Evolutionary conservation across 2,113 vertebrate genomes (phyloP).

Genomic region (Hiodon tergisus): DNA sequence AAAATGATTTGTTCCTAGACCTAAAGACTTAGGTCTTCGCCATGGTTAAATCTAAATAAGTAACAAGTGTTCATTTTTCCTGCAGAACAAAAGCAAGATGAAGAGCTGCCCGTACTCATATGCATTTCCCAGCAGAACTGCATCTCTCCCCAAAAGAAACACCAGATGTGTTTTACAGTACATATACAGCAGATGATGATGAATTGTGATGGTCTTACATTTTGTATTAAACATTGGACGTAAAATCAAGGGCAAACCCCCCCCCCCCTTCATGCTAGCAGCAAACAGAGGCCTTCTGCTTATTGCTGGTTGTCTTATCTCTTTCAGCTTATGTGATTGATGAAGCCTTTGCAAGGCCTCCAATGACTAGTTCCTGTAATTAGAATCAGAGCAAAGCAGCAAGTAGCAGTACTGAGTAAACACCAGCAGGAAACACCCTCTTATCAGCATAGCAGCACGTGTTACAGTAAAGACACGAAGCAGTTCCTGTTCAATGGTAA

Average conservation of each 20-base stretch:
- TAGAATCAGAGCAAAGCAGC: slow-evolving; percentile 2
- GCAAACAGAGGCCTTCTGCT: background rate
- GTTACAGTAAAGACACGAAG: background rate
- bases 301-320: background rate
- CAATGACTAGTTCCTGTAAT: background rate
- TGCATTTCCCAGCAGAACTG: too few relatives aligned
- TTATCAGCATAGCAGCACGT: slow-evolving; percentile 3
- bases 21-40: too few relatives aligned
- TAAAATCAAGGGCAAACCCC: background rate
- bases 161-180: background rate
- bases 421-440: background rate
- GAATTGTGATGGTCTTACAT: slow-evolving; percentile 3
- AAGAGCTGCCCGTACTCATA: too few relatives aligned
- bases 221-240: slow-evolving; percentile 1
- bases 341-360: background rate
- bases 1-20: too few relatives aligned
- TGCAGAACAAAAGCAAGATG: too few relatives aligned
- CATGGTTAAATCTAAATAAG: too few relatives aligned
- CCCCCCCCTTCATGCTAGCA: background rate
- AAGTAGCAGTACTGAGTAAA: background rate
- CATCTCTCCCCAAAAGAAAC: background rate
- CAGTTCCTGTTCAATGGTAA: slow-evolving; percentile 7
- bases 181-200: slow-evolving; percentile 4
- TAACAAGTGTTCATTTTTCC: too few relatives aligned
- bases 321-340: slow-evolving; percentile 4